phyloP scores from a whole-genome alignment of 2,113 vertebrate genomes.

The Arizona elegans region DNA sequence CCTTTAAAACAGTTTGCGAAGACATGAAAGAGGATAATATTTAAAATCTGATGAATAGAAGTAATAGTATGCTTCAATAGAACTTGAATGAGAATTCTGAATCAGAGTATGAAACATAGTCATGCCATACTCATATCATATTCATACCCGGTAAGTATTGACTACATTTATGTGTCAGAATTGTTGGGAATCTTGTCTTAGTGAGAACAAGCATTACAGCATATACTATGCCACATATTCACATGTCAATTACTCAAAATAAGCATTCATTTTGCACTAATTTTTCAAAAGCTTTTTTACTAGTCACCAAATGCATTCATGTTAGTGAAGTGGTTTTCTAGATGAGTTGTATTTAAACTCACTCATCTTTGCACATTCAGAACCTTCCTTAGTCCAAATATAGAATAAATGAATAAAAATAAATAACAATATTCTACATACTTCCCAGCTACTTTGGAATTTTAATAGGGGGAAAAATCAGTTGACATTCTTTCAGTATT shows the following conservation, averaged over 20 bases:
- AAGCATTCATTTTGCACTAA: not conserved
- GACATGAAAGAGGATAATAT: not conserved
- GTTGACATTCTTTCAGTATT: not conserved
- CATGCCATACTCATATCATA: not conserved
- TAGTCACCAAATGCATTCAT: not conserved
- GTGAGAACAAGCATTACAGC: not conserved
- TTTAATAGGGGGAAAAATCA: too few relatives aligned
- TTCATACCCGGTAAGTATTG: not conserved
- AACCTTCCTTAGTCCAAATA: not conserved
- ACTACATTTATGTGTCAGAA: not conserved
- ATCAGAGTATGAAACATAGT: not conserved
- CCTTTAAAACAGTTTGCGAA: not conserved
- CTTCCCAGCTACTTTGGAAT: not conserved
- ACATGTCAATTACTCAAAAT: not conserved
- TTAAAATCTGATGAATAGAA: not conserved
- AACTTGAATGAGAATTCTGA: not conserved
- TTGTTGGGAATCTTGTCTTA: not conserved
- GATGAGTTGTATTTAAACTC: not conserved
- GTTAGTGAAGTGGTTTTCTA: not conserved
- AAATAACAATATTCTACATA: not conserved
- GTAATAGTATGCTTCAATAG: not conserved
- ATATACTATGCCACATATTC: not conserved
- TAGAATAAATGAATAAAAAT: not conserved
- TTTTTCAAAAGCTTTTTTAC: not conserved
- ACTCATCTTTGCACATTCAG: not conserved